Evolutionary conservation across 2,113 vertebrate genomes (phyloP).

Genomic region (Pterophyllum scalare): DNA sequence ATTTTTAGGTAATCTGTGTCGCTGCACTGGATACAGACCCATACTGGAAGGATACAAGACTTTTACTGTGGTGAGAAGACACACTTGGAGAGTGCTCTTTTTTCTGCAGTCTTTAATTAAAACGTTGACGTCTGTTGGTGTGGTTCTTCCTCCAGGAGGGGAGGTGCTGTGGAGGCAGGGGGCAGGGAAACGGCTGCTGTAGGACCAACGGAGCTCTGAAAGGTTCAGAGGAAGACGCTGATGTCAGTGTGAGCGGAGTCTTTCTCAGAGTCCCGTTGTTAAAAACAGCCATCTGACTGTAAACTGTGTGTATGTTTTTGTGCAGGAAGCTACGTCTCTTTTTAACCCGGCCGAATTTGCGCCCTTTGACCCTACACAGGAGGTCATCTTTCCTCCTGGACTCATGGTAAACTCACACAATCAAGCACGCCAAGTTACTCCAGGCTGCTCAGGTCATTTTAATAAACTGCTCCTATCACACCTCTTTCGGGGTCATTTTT

Average conservation of each 20-base stretch:
- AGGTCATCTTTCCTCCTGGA: slow-evolving; percentile 95
- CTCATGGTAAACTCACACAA: slow-evolving; percentile 81
- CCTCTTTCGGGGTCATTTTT: neutral
- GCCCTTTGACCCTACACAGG: slow-evolving; percentile 94
- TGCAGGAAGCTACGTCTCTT: slow-evolving; percentile 31
- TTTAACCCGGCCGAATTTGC: slow-evolving; percentile 84
- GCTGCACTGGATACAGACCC: slow-evolving; percentile 94
- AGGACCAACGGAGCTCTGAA: slow-evolving; percentile 49
- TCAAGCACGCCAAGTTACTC: neutral
- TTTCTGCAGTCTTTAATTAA: too few species aligned
- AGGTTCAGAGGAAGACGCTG: neutral
- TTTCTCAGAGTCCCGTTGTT: neutral
- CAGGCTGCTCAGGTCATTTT: neutral
- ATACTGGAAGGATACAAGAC: slow-evolving; percentile 94
- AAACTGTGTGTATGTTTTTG: neutral
- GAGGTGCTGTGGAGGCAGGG: slow-evolving; percentile 83
- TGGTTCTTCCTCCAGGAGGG: slow-evolving; percentile 60
- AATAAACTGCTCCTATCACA: neutral
- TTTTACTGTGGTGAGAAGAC: slow-evolving; percentile 86
- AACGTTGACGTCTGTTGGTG: neutral
- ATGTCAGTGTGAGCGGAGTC: neutral
- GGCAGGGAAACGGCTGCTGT: slow-evolving; percentile 83
- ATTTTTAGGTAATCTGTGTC: slow-evolving; percentile 91
- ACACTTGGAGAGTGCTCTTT: neutral
- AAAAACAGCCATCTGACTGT: neutral